Evolutionary conservation across 2,113 vertebrate genomes (phyloP), one percentile per base, ranked within the genome.

Genomic region (Sturnus vulgaris): DNA sequence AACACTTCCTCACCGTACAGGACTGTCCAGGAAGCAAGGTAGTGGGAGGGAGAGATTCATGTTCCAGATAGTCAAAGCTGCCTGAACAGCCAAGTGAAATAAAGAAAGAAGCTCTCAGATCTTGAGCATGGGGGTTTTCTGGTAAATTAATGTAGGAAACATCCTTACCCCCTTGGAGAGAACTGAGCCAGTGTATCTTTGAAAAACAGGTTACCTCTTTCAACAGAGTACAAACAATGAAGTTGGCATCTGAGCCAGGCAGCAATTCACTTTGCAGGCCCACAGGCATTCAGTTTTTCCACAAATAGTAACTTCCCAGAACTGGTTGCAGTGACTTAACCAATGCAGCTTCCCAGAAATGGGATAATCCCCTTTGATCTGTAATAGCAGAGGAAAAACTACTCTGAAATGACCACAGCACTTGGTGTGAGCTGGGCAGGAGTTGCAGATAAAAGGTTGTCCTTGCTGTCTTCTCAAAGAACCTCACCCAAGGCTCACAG

Each of bases 321-420:
- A 88, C 30, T 63, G 50, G 18, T 77, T 73, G n/a, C 82, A 70
- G 47, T 50, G 42, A 70, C 21, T 94, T 94, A 30, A 66, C 95
- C 76, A 92, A 44, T 25, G 52, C 82, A 80, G 39, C 76, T 93
- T 92, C 88, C 76, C 86, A 90, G 90, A 94, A 96, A 50, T 63
- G 75, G 82, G 78, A 72, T 87, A 76, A 76, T 88, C n/a, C 66
- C 46, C n/a, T 95, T 72, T 76, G 63, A 61, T 88, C 59, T 65
- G 18, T 65, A 83, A 55, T 9, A 80, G 66, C 55, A 77, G 59
- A 77, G 72, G 28, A 39, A 69, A 76, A 90, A 33, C 66, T 82
- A 4, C 63, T 77, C 53, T 88, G 82, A 88, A 77, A 59, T 59
- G 53, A 92, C 31, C 2, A 1, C 4, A 57, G 75, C 31, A 12